Base-by-base conservation (phyloP, 2,888 invertebrate species). In the Cataglyphis rosenhaueri region DNA sequence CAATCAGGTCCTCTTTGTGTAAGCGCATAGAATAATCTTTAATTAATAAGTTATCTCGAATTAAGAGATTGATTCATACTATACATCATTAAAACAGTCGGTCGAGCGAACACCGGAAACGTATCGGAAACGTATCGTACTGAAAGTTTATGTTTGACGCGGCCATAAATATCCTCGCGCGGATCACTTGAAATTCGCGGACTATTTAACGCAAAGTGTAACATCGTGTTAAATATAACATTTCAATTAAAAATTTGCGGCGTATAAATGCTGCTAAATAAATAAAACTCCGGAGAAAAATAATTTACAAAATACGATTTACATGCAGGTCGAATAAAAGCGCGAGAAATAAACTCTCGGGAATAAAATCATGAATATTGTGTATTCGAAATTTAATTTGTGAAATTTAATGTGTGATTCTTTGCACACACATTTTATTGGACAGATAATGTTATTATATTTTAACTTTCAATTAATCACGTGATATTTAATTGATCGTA, bases 171-270 rank as follows among this genome's bases (percentile, higher is more conserved):
- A 70, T 44, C 44, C 9, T 21, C 18, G 70, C 32, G 32, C 32
- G 57, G 70, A 59, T 12, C 70, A 41, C 21, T 70, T 15, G 0
- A 25, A 18, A 62, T 62, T n/a, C n/a, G 32, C 38, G 35, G 25
- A 41, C 25, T 44, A 25, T 5, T 38, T 75, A 52, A 76, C 55
- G 4, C 25, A 29, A 38, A 10, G 29, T 68, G 32, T 79, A 57
- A 79, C 35, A 35, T 52, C 29, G 29, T n/a, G 70, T 52, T 71
- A 71, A 79, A 79, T 79, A 32, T 59, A 59, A 59, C 35, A n/a
- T 71, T 71, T 59, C 71, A 59, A 79, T 79, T 59, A 59, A 35
- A 79, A 79, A 71, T 32, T 71, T 12, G 78, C 57, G 18, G 12
- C 21, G 32, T 70, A 57, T 55, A 65, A 38, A 9, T 18, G 35